These are phyloP conservation scores for Chrysotoxum bicinctum DNA, from an alignment of 2,888 invertebrate species.

Conservation along the genomic window DNA sequence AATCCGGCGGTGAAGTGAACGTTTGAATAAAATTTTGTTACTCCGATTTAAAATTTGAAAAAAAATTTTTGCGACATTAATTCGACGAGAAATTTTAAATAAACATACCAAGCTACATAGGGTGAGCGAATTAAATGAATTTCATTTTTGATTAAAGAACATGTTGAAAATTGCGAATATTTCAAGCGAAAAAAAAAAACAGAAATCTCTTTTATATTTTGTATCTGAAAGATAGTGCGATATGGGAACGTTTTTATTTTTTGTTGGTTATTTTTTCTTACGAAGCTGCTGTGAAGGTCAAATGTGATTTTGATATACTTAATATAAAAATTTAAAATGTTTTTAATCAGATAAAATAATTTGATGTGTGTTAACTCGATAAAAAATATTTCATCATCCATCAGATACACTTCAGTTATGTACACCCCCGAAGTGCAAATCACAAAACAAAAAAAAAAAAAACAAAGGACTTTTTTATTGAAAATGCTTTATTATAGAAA, in stretches of 20 bases:
- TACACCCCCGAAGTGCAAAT: slow-evolving; percentile 38
- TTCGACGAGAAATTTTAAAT: slow-evolving; percentile 1
- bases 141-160: background rate
- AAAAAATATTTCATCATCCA: slow-evolving; percentile 19
- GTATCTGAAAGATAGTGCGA: slow-evolving; percentile 13
- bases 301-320: slow-evolving; percentile 30
- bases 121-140: slow-evolving; percentile 53
- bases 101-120: slow-evolving; percentile 15
- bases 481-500: slow-evolving; percentile 20
- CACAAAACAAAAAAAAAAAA: background rate
- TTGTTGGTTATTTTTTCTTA: background rate
- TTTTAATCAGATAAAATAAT: slow-evolving; percentile 15
- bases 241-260: background rate
- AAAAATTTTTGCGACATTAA: background rate
- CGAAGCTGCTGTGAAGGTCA: slow-evolving; percentile 52
- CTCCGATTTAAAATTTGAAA: background rate
- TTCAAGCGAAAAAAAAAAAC: background rate
- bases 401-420: slow-evolving; percentile 19
- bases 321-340: background rate
- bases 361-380: background rate
- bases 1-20: slow-evolving; percentile 71
- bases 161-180: background rate
- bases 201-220: background rate
- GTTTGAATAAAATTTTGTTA: slow-evolving; percentile 41
- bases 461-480: background rate